These are phyloP conservation scores for Cepaea hortensis DNA, from an alignment of 2,888 invertebrate genomes.

Conservation along the genomic window DNA sequence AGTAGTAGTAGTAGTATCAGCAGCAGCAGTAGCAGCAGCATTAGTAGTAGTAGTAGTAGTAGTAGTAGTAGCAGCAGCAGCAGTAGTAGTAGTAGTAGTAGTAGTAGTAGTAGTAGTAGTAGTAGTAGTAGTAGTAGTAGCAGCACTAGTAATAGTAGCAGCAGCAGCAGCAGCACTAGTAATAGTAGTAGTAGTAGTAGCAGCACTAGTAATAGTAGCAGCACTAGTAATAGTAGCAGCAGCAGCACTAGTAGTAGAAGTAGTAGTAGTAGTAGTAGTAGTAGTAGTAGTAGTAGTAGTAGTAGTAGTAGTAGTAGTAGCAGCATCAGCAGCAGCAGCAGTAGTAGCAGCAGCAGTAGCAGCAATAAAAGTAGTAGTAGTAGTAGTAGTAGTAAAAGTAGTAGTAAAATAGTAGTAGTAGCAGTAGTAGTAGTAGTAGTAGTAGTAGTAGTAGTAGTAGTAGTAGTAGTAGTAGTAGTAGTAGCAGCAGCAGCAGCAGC, in stretches of 20 bases:
- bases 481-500: not conserved
- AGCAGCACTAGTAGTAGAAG: not conserved
- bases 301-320: not conserved
- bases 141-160: no score
- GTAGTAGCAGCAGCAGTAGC: no score
- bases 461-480: not conserved
- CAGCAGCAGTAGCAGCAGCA: not conserved
- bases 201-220: no score
- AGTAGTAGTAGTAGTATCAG: not conserved
- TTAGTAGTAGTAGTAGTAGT: not conserved
- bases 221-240: no score
- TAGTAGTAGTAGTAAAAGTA: not conserved
- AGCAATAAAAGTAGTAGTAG: not conserved
- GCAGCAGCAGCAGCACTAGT: no score
- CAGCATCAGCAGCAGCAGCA: no score
- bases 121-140: no score
- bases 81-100: slow-evolving; percentile 16
- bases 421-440: no score
- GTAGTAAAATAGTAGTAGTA: no score
- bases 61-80: not conserved
- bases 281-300: not conserved
- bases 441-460: no score
- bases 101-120: no score
- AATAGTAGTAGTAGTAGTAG: no score
- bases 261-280: not conserved